A percentile compares a stretch with the other conserved stretches of the same genome.
Evolutionary conservation across 2,113 vertebrate species (phyloP).

Genomic region (Oxygymnocypris stewartii): DNA sequence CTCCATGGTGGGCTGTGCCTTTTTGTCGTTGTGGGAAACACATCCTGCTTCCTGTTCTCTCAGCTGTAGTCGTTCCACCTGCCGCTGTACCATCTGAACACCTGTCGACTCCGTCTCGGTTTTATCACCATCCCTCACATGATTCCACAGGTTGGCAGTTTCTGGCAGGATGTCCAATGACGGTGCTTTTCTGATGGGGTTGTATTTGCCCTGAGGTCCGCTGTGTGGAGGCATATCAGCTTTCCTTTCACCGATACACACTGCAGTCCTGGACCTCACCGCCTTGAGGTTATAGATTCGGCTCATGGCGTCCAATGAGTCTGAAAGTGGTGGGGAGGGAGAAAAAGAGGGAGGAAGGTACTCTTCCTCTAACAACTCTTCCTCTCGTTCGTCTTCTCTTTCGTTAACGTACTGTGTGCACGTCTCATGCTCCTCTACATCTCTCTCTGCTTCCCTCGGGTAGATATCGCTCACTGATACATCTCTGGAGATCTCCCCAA

Average conservation of each 20-base stretch:
- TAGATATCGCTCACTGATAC: slow-evolving; percentile 7
- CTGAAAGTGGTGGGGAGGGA: slow-evolving; percentile 60
- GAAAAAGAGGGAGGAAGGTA: slow-evolving; percentile 52
- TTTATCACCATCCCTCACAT: slow-evolving; percentile 43
- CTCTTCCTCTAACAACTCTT: slow-evolving; percentile 31
- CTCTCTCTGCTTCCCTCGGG: slow-evolving; percentile 32
- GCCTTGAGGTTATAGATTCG: slow-evolving; percentile 75
- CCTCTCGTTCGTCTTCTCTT: slow-evolving; percentile 52
- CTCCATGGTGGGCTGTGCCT: slow-evolving; percentile 11
- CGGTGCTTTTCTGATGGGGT: not conserved
- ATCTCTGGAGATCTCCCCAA: slow-evolving; percentile 36
- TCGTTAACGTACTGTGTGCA: slow-evolving; percentile 34
- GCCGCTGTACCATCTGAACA: slow-evolving; percentile 66
- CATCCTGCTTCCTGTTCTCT: slow-evolving; percentile 67
- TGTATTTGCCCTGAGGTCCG: slow-evolving; percentile 58
- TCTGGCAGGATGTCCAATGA: slow-evolving; percentile 35
- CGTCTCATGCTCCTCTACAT: slow-evolving; percentile 54
- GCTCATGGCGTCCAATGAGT: slow-evolving; percentile 71
- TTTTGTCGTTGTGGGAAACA: slow-evolving; percentile 17
- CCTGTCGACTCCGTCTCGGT: slow-evolving; percentile 51
- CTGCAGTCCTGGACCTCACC: slow-evolving; percentile 65
- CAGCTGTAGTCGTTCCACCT: slow-evolving; percentile 69
- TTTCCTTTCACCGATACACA: slow-evolving; percentile 67
- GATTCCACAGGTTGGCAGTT: not conserved
- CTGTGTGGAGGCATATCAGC: slow-evolving; percentile 64